Percentiles rank a stretch among this genome's conserved stretches.
Evolutionary conservation across 2,113 vertebrate species (phyloP).

Genomic region (Syngnathoides biaculeatus): DNA sequence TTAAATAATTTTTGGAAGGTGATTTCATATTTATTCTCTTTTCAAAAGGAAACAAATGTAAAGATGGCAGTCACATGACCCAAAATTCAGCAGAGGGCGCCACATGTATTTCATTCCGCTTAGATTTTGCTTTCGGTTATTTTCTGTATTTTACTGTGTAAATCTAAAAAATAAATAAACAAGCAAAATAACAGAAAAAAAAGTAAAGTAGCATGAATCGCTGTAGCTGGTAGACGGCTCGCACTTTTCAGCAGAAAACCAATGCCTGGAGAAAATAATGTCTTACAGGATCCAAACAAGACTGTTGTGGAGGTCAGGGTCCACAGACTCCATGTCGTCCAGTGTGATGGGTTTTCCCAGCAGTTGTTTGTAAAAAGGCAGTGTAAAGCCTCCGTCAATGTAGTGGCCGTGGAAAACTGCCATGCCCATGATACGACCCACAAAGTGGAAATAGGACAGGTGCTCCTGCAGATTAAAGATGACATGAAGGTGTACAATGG

Average conservation of each 20-base stretch:
- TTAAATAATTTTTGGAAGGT: neutral
- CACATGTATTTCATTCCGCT: conserved; percentile 12
- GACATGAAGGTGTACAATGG: neutral
- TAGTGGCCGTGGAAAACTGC: conserved; percentile 98
- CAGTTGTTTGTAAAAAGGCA: conserved; percentile 98
- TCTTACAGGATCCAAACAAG: conserved; percentile 98
- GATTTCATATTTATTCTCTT: neutral
- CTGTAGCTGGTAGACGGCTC: neutral
- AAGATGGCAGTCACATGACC: neutral
- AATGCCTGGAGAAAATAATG: neutral
- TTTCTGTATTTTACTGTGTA: neutral
- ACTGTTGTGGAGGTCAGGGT: conserved; percentile 98
- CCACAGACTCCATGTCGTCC: conserved; percentile 97
- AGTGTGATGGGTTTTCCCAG: conserved; percentile 96
- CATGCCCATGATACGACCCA: conserved; percentile 98
- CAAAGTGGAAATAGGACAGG: conserved; percentile 97
- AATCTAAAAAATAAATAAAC: neutral
- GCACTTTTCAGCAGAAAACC: neutral
- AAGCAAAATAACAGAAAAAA: no score
- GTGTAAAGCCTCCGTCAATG: conserved; percentile 95
- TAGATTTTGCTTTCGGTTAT: neutral
- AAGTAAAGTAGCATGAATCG: neutral
- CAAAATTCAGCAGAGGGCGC: conserved; percentile 43
- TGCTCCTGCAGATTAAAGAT: conserved; percentile 80
- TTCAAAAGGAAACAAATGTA: neutral